Base-by-base conservation (phyloP, 2,888 invertebrate genomes). In the Apodemia hepburni region DNA sequence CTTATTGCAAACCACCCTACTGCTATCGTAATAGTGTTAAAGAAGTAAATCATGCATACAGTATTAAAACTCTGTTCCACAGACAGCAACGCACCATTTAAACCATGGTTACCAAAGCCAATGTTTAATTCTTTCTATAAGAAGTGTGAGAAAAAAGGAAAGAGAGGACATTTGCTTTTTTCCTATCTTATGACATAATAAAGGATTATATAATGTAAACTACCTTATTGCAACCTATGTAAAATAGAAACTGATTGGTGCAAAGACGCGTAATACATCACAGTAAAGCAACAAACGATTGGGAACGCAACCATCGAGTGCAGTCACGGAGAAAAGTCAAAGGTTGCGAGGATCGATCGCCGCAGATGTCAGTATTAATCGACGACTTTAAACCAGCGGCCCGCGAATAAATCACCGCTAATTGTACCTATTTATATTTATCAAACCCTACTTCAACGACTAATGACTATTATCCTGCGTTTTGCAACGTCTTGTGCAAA, bases 381-480 rank as follows among this genome's bases (percentile, higher is more conserved):
- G 86, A 74, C 73, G 81, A 81, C 80, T 85, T 84, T 83, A 86
- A 85, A 84, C 85, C 84, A 77, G 75, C 82, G 78, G 78, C 76
- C 82, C 77, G 82, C 75, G 74, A 72, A 86, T 87, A 85, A 85
- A 87, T 87, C 86, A 85, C 72, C 76, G 76, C 77, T 85, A 85
- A 87, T 86, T 87, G 84, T 77, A 71, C 75, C 85, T 82, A 87
- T 87, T 87, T 86, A 85, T 87, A 86, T 85, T 85, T 84, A 87
- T 85, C 85, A 83, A 83, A 75, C 73, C 76, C 72, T 79, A 29
- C 54, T 57, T 57, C 54, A 54, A 73, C 73, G 73, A 74, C 73
- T 78, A 77, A 79, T 78, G 76, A 74, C 73, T 74, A 72, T 75
- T 72, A 71, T 68, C 66, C 73, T 70, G 75, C 77, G 12, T 29